Percentiles rank a stretch among this genome's conserved stretches.
phyloP scores from a whole-genome alignment of 92 coral and sea anemone genomes.

The Nematostella vectensis region DNA sequence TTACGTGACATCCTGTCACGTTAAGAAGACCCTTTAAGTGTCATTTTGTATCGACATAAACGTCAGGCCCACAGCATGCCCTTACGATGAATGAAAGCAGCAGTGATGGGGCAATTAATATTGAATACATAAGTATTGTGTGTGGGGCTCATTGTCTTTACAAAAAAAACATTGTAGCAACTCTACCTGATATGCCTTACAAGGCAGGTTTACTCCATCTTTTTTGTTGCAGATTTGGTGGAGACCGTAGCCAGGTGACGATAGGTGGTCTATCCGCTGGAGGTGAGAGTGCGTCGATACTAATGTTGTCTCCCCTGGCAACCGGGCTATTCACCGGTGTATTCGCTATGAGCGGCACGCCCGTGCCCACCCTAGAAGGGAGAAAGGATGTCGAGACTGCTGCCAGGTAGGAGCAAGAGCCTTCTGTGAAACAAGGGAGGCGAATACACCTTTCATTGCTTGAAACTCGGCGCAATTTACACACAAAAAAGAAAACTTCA shows the following conservation, averaged over 20 bases:
- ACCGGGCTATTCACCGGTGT: constrained; percentile 4
- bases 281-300: constrained; percentile 14
- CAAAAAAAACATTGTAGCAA: too few relatives aligned
- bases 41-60: too few relatives aligned
- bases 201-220: background rate
- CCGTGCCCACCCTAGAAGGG: background rate
- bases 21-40: too few relatives aligned
- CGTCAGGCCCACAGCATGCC: too few relatives aligned
- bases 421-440: background rate
- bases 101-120: too few relatives aligned
- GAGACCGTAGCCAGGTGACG: constrained; percentile 8
- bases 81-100: too few relatives aligned
- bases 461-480: background rate
- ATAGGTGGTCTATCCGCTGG: constrained; percentile 25
- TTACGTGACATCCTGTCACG: too few relatives aligned
- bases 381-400: background rate
- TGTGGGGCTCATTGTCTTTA: too few relatives aligned
- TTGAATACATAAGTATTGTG: too few relatives aligned
- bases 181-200: too few relatives aligned
- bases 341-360: constrained; percentile 19
- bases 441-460: background rate
- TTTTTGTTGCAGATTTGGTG: constrained; percentile 16
- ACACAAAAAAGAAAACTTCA: background rate
- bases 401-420: background rate
- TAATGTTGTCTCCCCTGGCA: constrained; percentile 28